phyloP scores from a whole-genome alignment of 2,888 invertebrate genomes.

The Orgyia antiqua region DNA sequence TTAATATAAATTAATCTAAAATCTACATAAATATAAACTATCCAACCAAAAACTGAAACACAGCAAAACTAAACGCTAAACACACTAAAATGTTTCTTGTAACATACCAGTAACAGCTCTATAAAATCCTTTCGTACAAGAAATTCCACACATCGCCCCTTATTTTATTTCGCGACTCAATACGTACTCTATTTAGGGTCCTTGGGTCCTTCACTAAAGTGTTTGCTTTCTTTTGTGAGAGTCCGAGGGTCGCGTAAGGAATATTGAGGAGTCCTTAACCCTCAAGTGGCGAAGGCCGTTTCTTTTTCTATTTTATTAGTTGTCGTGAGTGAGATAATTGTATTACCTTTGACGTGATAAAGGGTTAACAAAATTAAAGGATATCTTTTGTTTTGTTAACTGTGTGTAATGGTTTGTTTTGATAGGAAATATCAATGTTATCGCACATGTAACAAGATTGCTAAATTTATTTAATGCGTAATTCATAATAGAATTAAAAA shows the following conservation, averaged over 20 bases:
- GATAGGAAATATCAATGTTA: background rate
- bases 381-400: constrained; percentile 1
- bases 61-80: too few species aligned
- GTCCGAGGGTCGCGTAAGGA: constrained; percentile 63
- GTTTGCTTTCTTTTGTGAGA: constrained; percentile 66
- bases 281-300: constrained; percentile 63
- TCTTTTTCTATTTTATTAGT: constrained; percentile 71
- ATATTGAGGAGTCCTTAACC: constrained; percentile 64
- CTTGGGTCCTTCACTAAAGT: constrained; percentile 47
- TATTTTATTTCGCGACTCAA: constrained; percentile 76
- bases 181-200: constrained; percentile 68
- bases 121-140: constrained; percentile 19
- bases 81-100: constrained; percentile 4
- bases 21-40: too few species aligned
- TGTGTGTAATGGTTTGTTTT: constrained; percentile 4
- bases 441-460: too few species aligned
- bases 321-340: constrained; percentile 67
- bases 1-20: too few species aligned
- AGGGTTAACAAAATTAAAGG: constrained; percentile 6
- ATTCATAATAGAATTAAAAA: too few species aligned
- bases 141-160: constrained; percentile 54
- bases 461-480: too few species aligned
- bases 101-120: too few species aligned
- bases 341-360: constrained; percentile 33
- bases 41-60: too few species aligned